A percentile compares a stretch with the other conserved stretches of the same genome.
phyloP scores from a whole-genome alignment of 2,113 vertebrate species.

The Prolemur simus region DNA sequence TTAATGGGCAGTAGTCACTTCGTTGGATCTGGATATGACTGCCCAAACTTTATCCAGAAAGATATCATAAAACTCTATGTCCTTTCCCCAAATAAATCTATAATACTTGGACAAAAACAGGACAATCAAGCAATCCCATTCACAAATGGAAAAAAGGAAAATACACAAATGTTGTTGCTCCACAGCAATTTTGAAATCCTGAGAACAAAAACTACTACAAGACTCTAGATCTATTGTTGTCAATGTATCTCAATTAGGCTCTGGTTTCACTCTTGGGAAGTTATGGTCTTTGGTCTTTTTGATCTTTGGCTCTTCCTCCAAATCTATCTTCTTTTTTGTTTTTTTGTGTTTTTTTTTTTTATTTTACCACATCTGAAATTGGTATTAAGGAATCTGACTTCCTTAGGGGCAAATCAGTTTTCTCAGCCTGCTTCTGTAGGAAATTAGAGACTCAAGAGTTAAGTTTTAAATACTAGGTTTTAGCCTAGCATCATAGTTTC shows the following conservation, averaged over 20 bases:
- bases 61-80: neutral
- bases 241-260: neutral
- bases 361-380: neutral
- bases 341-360: neutral
- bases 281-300: neutral
- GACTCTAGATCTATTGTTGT: neutral
- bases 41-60: neutral
- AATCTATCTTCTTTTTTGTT: neutral
- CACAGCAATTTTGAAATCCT: neutral
- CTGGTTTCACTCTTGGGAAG: neutral
- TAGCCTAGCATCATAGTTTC: neutral
- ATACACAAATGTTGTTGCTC: neutral
- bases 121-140: neutral
- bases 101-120: neutral
- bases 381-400: neutral
- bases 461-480: neutral
- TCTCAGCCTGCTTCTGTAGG: neutral
- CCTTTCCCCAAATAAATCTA: neutral
- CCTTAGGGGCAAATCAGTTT: neutral
- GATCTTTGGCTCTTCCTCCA: neutral
- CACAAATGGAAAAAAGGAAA: neutral
- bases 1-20: neutral
- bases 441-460: neutral
- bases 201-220: neutral
- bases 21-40: neutral